Percentiles rank a stretch among this genome's conserved stretches.
Evolutionary conservation across 1,140 invertebrate genomes (phyloP).

Genomic region (Leptinotarsa texana): DNA sequence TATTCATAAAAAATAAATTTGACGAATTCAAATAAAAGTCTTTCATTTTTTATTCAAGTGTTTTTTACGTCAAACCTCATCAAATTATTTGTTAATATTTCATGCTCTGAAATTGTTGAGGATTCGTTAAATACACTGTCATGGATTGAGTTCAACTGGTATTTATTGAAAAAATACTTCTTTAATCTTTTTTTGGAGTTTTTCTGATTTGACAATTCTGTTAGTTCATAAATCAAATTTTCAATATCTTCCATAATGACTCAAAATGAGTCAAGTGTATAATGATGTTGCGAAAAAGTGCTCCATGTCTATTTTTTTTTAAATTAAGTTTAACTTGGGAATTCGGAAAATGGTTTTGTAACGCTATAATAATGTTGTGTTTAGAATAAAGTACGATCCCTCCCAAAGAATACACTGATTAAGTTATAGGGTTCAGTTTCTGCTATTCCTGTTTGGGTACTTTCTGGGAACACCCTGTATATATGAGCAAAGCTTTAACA

Average conservation of each 20-base stretch:
- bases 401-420: not conserved
- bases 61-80: too few relatives aligned
- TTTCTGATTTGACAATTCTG: too few relatives aligned
- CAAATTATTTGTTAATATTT: too few relatives aligned
- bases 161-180: too few relatives aligned
- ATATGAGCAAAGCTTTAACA: slow-evolving; percentile 9
- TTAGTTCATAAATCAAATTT: too few relatives aligned
- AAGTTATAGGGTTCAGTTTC: not conserved
- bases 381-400: not conserved
- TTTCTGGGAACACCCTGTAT: not conserved
- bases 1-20: not conserved
- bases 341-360: not conserved
- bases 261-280: slow-evolving; percentile 3
- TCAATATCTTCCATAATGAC: too few relatives aligned
- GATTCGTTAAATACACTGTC: too few relatives aligned
- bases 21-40: slow-evolving; percentile 3
- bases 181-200: too few relatives aligned
- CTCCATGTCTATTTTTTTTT: not conserved
- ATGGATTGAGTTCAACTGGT: too few relatives aligned
- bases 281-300: not conserved
- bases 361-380: not conserved
- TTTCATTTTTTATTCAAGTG: too few relatives aligned
- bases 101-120: too few relatives aligned
- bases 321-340: not conserved
- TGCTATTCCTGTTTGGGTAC: not conserved